A percentile compares a stretch with the other conserved stretches of the same genome.
Conservation (phyloP, 2,113 vertebrate species). For the Grammomys surdaster region DNA sequence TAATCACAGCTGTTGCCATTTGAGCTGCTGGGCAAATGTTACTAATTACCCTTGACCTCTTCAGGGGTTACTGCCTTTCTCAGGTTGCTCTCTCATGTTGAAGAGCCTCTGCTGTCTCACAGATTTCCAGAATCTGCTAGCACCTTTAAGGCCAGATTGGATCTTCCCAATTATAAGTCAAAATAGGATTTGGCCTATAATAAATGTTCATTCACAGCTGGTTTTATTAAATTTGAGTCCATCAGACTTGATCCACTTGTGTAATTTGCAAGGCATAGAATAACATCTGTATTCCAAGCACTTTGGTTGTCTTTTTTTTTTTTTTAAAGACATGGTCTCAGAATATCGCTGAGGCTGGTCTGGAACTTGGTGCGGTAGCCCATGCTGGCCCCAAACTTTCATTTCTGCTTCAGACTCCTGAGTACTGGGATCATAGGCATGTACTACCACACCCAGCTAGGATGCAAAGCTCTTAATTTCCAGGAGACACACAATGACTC, state of each 20-base stretch:
- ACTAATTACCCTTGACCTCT: neutral
- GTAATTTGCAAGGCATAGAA: neutral
- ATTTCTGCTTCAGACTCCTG: neutral
- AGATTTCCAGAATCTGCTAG: constrained; percentile 22
- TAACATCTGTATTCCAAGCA: neutral
- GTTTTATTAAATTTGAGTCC: constrained; percentile 5
- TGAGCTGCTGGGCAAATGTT: neutral
- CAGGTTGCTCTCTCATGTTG: neutral
- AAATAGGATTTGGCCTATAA: neutral
- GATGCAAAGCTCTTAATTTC: constrained; percentile 48
- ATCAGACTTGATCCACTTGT: neutral
- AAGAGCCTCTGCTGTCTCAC: neutral
- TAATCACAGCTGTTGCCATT: constrained; percentile 31
- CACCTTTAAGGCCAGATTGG: constrained; percentile 25
- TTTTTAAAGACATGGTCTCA: neutral
- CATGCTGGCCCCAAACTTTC: neutral
- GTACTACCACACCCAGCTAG: neutral
- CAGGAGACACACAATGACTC: constrained; percentile 22
- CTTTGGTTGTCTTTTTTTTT: neutral
- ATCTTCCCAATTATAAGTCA: neutral
- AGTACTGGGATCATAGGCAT: neutral
- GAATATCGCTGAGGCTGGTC: neutral
- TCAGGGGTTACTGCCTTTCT: neutral
- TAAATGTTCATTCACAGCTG: neutral
- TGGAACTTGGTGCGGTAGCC: neutral